Percentiles rank a stretch among this genome's conserved stretches.
These are phyloP conservation scores for Drosophila yakuba DNA, from an alignment of 1,140 invertebrate species.

Conservation along the genomic window DNA sequence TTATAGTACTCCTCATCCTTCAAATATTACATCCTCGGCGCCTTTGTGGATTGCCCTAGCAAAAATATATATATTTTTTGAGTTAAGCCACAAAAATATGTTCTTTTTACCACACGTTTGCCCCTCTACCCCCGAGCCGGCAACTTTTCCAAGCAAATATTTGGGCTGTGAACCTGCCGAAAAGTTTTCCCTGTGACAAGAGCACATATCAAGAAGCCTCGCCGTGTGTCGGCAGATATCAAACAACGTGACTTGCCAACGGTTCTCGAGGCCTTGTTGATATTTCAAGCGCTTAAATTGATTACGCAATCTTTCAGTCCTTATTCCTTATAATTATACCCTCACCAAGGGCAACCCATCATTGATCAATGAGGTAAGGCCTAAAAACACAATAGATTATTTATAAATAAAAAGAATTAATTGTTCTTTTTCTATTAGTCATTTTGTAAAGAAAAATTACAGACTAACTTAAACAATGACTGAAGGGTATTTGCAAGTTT, in stretches of 20 bases:
- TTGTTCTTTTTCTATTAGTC: too few species aligned
- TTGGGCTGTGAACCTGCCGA: constrained; percentile 21
- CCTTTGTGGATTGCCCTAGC: constrained; percentile 14
- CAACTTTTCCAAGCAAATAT: constrained; percentile 37
- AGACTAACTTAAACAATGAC: background rate
- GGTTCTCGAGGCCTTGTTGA: constrained; percentile 40
- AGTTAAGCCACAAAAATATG: constrained; percentile 32
- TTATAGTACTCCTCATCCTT: constrained; percentile 8
- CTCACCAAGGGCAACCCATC: background rate
- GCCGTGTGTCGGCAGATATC: constrained; percentile 22
- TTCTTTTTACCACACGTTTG: constrained; percentile 3
- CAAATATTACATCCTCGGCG: constrained; percentile 24
- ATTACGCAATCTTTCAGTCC: constrained; percentile 30
- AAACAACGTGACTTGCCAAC: constrained; percentile 45
- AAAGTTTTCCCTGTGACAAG: constrained; percentile 33
- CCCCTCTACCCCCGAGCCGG: background rate
- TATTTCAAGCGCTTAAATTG: constrained; percentile 46
- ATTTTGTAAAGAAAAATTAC: background rate
- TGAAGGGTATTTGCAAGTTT: constrained; percentile 14
- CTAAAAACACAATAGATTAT: too few species aligned
- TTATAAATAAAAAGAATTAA: too few species aligned
- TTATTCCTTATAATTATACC: constrained; percentile 19
- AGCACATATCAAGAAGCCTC: constrained; percentile 14
- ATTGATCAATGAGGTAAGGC: too few species aligned
- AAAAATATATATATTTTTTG: constrained; percentile 13